Base-by-base conservation (phyloP, 2,888 invertebrate species). In the Parnassius orleans region DNA sequence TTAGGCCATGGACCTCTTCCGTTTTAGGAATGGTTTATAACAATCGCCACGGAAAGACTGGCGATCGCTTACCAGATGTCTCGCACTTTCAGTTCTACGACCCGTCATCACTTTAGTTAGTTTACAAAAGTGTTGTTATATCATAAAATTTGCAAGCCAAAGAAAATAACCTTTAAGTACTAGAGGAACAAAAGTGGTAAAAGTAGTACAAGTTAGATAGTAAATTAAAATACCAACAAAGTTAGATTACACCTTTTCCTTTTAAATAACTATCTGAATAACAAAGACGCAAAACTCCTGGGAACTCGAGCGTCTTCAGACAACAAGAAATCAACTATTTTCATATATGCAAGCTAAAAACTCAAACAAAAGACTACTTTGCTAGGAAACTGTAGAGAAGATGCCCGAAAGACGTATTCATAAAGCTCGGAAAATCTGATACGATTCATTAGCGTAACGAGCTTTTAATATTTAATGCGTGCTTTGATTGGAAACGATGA, bases 361-460 rank as follows among this genome's bases (percentile, higher is more conserved):
- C 76, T 75, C 75, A 70, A 76, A 84, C 81, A 86, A 86, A 85
- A 82, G 80, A 69, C 68, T 66, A 77, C 66, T 78, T 72, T 70
- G 79, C 77, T 76, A 78, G 80, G 80, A 83, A 75, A 76, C 71
- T 73, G 77, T 72, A 50, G 51, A 54, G 60, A 24, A 50, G 50
- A 79, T 80, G 78, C 73, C 83, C 82, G 72, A 85, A 87, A 85
- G 86, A 81, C 68, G 75, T 82, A 80, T 82, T 81, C 81, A 82
- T 75, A 81, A 69, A 72, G 77, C 80, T 81, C 79, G 81, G 85
- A 79, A 81, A 87, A 90, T 90, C 92, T 88, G 92, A 92, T 92
- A 92, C 87, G 92, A 89, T 92, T 92, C 92, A 92, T 92, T 92
- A 91, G 81, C 80, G 81, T 87, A 91, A 92, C 85, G 90, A 88